phyloP scores from a whole-genome alignment of 1,140 invertebrate genomes.

The Steinernema feltiae region DNA sequence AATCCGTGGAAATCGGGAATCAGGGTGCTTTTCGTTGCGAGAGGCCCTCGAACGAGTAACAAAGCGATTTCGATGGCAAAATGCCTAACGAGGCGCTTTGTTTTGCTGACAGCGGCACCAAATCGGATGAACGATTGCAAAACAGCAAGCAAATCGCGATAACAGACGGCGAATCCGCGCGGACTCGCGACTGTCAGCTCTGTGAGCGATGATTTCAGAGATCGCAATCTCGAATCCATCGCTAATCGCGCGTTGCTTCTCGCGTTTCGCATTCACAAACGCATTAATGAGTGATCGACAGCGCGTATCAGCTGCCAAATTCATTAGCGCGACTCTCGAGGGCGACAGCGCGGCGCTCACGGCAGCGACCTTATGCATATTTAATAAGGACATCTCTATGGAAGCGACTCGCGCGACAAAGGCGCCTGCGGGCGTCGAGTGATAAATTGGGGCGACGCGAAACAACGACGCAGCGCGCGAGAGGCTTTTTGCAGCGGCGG shows the following conservation, averaged over 20 bases:
- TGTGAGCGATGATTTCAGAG: not conserved
- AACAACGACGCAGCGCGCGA: not conserved
- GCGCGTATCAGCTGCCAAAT: slow-evolving; percentile 10
- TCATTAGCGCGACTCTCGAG: not conserved
- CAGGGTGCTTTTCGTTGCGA: too few species aligned
- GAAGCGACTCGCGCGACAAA: not conserved
- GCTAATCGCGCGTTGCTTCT: not conserved
- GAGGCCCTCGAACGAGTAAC: not conserved
- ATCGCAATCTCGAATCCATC: slow-evolving; percentile 11
- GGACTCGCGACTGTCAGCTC: not conserved
- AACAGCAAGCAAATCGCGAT: not conserved
- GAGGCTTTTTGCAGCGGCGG: not conserved
- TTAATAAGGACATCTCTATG: slow-evolving; percentile 2
- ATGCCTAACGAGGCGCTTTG: not conserved
- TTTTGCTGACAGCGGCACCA: not conserved
- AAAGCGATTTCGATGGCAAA: not conserved
- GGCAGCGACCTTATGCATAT: slow-evolving; percentile 2
- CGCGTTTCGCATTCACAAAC: not conserved
- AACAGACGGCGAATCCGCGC: not conserved
- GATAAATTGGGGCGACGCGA: slow-evolving; percentile 1
- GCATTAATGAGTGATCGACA: not conserved
- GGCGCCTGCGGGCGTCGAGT: not conserved
- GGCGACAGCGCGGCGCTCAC: not conserved
- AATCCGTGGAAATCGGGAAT: too few species aligned
- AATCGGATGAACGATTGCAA: not conserved